Percentiles rank a stretch among this genome's conserved stretches.
These are phyloP conservation scores for Trichogramma pretiosum DNA, from an alignment of 1,140 invertebrate genomes.

Conservation along the genomic window DNA sequence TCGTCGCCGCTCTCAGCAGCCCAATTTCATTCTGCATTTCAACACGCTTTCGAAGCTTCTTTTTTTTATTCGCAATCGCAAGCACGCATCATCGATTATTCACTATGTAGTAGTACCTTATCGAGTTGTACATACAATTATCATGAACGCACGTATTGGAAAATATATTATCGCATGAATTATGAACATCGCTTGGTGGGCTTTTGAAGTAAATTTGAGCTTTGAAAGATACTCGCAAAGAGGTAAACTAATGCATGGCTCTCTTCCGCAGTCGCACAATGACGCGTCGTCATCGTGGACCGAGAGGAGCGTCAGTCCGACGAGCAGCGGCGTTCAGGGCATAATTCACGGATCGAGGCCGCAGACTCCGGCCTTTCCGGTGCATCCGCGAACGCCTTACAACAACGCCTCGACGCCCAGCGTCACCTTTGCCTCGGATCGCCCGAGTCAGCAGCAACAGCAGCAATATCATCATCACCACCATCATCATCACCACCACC, in stretches of 20 bases:
- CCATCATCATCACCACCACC: constrained; percentile 24
- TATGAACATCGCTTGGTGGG: too few relatives aligned
- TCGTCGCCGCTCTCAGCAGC: constrained; percentile 23
- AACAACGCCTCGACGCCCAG: constrained; percentile 54
- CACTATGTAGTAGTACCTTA: too few relatives aligned
- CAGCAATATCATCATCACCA: constrained; percentile 28
- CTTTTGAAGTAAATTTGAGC: too few relatives aligned
- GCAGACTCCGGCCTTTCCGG: constrained; percentile 83
- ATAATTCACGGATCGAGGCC: constrained; percentile 52
- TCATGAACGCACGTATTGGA: too few relatives aligned
- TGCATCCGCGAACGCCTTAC: constrained; percentile 80
- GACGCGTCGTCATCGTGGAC: constrained; percentile 55
- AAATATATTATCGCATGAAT: too few relatives aligned
- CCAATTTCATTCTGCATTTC: not conserved
- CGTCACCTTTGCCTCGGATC: constrained; percentile 45
- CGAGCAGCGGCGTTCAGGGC: constrained; percentile 30
- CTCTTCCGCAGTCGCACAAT: constrained; percentile 57
- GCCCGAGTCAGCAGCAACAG: constrained; percentile 27
- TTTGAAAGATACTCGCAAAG: too few relatives aligned
- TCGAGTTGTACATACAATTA: too few relatives aligned
- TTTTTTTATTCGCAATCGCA: not conserved
- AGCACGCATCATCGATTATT: not conserved
- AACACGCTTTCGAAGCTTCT: not conserved
- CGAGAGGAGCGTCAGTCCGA: constrained; percentile 50
- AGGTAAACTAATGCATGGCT: too few relatives aligned